Conservation (phyloP, 2,797 vertebrate species). For the Lateolabrax maculatus region DNA sequence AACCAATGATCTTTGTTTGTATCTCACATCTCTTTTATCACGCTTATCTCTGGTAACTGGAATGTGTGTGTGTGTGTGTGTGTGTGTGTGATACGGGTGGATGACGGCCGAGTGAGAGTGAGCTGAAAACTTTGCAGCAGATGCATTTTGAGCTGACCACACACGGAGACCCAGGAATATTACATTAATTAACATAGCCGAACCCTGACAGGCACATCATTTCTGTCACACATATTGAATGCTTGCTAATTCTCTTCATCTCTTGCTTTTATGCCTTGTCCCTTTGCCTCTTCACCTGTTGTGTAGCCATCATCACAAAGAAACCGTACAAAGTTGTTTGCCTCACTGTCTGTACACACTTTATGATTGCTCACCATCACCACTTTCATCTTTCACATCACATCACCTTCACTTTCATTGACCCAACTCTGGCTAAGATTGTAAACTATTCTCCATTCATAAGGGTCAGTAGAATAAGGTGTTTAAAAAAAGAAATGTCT, state of each 20-base stretch:
- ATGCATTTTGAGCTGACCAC: slow-evolving; percentile 57
- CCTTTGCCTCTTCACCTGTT: slow-evolving; percentile 65
- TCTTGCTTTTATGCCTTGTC: slow-evolving; percentile 66
- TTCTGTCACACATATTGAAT: slow-evolving; percentile 52
- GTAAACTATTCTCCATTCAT: slow-evolving; percentile 87
- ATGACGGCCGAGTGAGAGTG: slow-evolving; percentile 42
- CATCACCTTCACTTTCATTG: slow-evolving; percentile 76
- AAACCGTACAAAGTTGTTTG: slow-evolving; percentile 73
- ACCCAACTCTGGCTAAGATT: slow-evolving; percentile 87
- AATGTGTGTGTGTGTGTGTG: slow-evolving; percentile 26
- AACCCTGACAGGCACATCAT: slow-evolving; percentile 49
- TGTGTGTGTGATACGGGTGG: slow-evolving; percentile 39
- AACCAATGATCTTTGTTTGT: slow-evolving; percentile 40
- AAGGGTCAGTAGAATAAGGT: slow-evolving; percentile 87
- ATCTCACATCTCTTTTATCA: slow-evolving; percentile 35
- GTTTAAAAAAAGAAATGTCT: slow-evolving; percentile 87
- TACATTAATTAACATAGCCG: slow-evolving; percentile 46
- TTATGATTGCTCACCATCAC: slow-evolving; percentile 75
- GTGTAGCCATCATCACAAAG: slow-evolving; percentile 69
- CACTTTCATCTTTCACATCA: slow-evolving; percentile 70
- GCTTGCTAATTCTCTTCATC: slow-evolving; percentile 65
- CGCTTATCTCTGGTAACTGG: slow-evolving; percentile 45
- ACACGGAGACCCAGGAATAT: slow-evolving; percentile 52
- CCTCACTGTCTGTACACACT: slow-evolving; percentile 71
- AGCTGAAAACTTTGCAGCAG: slow-evolving; percentile 41